Evolutionary conservation across 2,797 vertebrate species (phyloP).

Genomic region (Phataginus tricuspis): DNA sequence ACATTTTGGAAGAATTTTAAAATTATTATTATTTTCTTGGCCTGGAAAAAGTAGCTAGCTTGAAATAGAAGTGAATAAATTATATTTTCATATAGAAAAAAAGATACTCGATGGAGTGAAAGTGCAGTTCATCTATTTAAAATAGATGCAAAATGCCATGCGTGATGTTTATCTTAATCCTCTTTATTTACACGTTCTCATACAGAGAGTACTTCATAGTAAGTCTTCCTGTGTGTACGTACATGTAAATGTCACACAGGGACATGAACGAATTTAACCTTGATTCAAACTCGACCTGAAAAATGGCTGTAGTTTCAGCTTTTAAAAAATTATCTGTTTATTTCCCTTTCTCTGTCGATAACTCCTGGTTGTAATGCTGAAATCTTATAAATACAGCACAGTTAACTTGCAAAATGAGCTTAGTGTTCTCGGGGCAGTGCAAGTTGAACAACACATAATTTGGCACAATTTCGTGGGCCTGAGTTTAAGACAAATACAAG

Average conservation of each 20-base stretch:
- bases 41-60: background rate
- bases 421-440: conserved; percentile 80
- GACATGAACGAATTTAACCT: background rate
- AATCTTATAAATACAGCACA: conserved; percentile 77
- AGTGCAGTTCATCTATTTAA: conserved; percentile 37
- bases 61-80: conserved; percentile 49
- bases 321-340: conserved; percentile 63
- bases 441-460: conserved; percentile 82
- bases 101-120: background rate
- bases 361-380: conserved; percentile 71
- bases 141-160: background rate
- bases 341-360: conserved; percentile 79
- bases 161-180: background rate
- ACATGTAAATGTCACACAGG: background rate
- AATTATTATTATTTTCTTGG: conserved; percentile 4
- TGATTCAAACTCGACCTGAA: conserved; percentile 6
- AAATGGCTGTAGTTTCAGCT: conserved; percentile 30
- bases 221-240: background rate
- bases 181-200: background rate
- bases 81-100: conserved; percentile 29
- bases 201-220: background rate
- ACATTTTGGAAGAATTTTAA: background rate
- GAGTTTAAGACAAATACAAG: conserved; percentile 79
- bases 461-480: conserved; percentile 81
- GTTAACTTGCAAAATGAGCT: conserved; percentile 82